Percentiles rank a stretch among this genome's conserved stretches.
phyloP scores from a whole-genome alignment of 2,113 vertebrate genomes.

The Oncorhynchus masou region DNA sequence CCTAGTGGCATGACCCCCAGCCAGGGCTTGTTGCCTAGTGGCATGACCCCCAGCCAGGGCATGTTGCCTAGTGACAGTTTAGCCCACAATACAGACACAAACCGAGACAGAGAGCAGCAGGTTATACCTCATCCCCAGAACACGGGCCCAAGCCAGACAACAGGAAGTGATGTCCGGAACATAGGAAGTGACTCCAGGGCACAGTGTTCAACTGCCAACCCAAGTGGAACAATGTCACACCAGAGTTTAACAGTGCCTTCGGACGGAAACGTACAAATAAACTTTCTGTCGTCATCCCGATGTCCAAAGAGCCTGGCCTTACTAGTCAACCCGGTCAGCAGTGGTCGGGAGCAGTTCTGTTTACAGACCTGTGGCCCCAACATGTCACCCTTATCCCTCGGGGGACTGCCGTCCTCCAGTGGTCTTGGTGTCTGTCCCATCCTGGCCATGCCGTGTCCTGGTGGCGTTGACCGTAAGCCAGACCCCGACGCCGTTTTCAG shows the following conservation, averaged over 20 bases:
- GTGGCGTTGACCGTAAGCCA: conserved; percentile 24
- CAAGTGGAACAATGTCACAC: conserved; percentile 55
- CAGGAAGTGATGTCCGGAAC: conserved; percentile 45
- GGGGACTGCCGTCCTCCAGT: conserved; percentile 44
- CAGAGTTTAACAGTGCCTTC: conserved; percentile 57
- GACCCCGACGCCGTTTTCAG: conserved; percentile 53
- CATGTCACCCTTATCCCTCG: conserved; percentile 68
- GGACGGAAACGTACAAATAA: conserved; percentile 58
- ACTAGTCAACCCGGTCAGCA: conserved; percentile 71
- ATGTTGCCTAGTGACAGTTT: not conserved
- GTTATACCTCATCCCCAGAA: not conserved
- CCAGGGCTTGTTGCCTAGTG: not conserved
- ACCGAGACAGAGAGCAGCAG: not conserved
- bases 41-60: not conserved
- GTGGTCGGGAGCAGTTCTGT: conserved; percentile 77
- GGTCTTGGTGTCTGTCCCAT: conserved; percentile 55
- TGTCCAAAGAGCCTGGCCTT: conserved; percentile 74
- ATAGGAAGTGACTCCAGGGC: conserved; percentile 11
- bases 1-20: not conserved
- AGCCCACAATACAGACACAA: conserved; percentile 4
- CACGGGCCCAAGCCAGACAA: not conserved
- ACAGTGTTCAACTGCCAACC: conserved; percentile 7
- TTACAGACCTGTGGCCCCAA: conserved; percentile 73
- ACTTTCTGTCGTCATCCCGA: conserved; percentile 60
- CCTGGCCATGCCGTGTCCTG: conserved; percentile 63